These are phyloP conservation scores for Eilema sororculum DNA, from an alignment of 2,888 invertebrate species.

Conservation along the genomic window DNA sequence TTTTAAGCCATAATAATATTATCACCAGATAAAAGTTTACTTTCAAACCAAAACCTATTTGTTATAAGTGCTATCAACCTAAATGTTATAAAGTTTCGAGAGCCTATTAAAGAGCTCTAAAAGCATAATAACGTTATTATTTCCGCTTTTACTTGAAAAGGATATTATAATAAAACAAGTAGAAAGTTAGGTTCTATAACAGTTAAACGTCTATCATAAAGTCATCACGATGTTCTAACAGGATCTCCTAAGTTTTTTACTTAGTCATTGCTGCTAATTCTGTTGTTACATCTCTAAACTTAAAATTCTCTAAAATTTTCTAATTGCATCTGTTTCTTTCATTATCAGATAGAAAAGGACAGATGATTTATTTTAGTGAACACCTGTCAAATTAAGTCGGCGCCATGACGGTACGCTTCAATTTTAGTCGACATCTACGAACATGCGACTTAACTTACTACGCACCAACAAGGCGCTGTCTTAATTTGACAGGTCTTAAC, in stretches of 20 bases:
- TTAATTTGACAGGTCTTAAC: no score
- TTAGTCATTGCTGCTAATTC: no score
- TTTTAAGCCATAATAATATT: not conserved
- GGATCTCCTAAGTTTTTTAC: slow-evolving; percentile 33
- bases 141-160: not conserved
- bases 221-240: slow-evolving; percentile 27
- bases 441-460: no score
- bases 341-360: no score
- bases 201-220: not conserved
- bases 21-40: slow-evolving; percentile 12
- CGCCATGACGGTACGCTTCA: no score
- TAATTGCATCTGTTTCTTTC: no score
- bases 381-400: no score
- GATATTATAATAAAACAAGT: not conserved
- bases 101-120: slow-evolving; percentile 3
- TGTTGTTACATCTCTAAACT: no score
- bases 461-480: no score
- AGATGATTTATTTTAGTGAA: no score
- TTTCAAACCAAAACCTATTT: not conserved
- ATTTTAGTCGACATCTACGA: no score
- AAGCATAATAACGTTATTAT: not conserved
- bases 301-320: no score
- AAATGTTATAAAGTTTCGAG: not conserved
- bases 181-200: not conserved
- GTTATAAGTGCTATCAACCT: slow-evolving; percentile 3